Evolutionary conservation across 2,888 invertebrate genomes (phyloP), one percentile per base, ranked within the genome.

Genomic region (Glaucopsyche alexis): DNA sequence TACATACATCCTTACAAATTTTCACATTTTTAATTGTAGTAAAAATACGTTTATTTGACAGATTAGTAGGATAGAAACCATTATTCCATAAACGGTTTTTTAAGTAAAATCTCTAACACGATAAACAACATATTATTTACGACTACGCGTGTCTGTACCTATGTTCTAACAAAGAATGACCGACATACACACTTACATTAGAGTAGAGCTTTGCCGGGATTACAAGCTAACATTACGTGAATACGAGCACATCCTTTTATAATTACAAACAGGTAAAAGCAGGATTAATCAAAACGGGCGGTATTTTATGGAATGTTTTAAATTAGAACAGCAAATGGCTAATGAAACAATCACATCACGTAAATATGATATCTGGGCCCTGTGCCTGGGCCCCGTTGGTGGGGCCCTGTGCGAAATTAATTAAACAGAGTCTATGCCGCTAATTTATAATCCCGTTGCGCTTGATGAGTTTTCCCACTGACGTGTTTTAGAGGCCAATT

Each of bases 321-420:
- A 74, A 67, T 67, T 45, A 67, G 67, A 67, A 67, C 42, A 45
- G 67, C 11, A 67, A 67, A 45, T 38, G 67, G 16, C 67, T 45
- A 67, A 67, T 67, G 67, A 67, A 67, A 67, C 67, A 67, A 67
- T 67, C 67, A 67, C 16, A 45, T 67, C 67, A 60, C 60, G 60
- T 60, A 67, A 67, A 67, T 67, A 67, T 67, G 67, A 45, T 67
- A 67, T 67, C 67, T 67, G 60, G 29, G 60, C 60, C 47, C 47
- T 47, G 47, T 13, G 47, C 47, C 42, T 42, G 47, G 47, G 47
- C 47, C 8, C 6, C 6, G 47, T 11, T 60, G 5, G 60, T 11
- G 29, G 60, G 60, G 11, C 47, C 60, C 16, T 14, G 60, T 29
- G 29, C 60, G 69, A 49, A 69, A 69, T 69, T 69, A 69, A 69